These are phyloP conservation scores for Chloroceryle amazona DNA, from an alignment of 2,797 vertebrate genomes.

Conservation along the genomic window DNA sequence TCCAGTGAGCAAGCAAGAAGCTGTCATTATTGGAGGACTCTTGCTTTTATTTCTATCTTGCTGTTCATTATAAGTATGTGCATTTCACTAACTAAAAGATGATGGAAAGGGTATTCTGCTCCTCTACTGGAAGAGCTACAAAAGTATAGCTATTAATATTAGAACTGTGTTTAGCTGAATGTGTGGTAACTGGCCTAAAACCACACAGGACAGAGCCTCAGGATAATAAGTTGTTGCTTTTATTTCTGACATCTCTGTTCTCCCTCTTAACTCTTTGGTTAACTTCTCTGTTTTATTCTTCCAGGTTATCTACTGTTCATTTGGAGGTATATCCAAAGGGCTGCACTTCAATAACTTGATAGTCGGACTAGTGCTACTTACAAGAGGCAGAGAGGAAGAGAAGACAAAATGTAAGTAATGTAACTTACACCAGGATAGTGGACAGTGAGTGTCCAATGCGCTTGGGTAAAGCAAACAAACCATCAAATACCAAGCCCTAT, in stretches of 20 bases:
- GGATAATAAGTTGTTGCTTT: not conserved
- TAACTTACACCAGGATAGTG: not conserved
- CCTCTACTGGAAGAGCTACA: not conserved
- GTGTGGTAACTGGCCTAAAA: not conserved
- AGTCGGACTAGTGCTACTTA: conserved; percentile 95
- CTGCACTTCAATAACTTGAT: conserved; percentile 98
- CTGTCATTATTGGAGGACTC: not conserved
- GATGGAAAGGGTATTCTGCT: not conserved
- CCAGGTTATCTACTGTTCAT: conserved; percentile 97
- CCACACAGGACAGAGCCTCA: fast-evolving
- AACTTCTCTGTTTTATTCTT: not conserved
- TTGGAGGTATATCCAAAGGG: conserved; percentile 97
- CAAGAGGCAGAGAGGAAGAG: conserved; percentile 95
- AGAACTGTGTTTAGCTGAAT: not conserved
- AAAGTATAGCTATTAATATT: not conserved
- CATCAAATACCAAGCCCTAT: not conserved
- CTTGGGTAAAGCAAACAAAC: not conserved
- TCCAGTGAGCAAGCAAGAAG: not conserved
- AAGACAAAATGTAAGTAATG: conserved; percentile 95
- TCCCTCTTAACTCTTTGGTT: not conserved
- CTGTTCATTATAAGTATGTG: not conserved
- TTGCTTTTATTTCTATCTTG: fast-evolving
- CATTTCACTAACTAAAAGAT: not conserved
- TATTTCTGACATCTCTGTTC: not conserved
- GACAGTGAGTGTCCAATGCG: not conserved